Conservation (phyloP, 2,797 vertebrate genomes). For the Halcyon badia region DNA sequence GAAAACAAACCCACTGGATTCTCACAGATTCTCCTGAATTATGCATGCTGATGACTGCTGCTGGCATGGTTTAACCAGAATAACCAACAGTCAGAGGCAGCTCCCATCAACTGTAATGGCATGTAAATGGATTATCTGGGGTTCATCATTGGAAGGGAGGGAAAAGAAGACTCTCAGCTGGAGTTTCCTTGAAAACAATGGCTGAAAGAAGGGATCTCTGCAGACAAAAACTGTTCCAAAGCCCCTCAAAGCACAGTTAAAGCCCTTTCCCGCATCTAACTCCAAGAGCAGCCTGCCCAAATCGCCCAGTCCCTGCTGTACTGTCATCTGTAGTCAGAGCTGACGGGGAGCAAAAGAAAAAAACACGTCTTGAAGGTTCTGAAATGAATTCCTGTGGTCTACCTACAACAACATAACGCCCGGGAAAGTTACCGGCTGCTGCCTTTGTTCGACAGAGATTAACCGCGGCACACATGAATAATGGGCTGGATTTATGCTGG, state of each 20-base stretch:
- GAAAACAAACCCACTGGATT: background rate
- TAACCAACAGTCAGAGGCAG: background rate
- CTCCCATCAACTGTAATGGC: background rate
- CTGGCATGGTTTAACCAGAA: background rate
- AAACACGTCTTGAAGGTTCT: background rate
- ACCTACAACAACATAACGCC: background rate
- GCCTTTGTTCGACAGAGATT: constrained; percentile 18
- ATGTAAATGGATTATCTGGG: background rate
- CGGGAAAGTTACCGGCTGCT: background rate
- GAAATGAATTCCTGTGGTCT: background rate
- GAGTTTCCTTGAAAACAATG: background rate
- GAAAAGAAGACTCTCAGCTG: background rate
- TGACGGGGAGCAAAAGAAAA: background rate
- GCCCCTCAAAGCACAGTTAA: background rate
- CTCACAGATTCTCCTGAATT: accelerated
- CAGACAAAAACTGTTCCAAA: background rate
- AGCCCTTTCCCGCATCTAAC: background rate
- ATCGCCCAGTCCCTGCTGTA: background rate
- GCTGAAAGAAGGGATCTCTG: background rate
- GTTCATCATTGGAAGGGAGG: background rate
- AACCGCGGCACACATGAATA: background rate
- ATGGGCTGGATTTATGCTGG: background rate
- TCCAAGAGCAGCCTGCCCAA: background rate
- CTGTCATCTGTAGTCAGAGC: background rate
- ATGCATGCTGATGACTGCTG: background rate